These are phyloP conservation scores for Diabrotica balteata DNA, from an alignment of 2,888 invertebrate genomes.

Conservation along the genomic window DNA sequence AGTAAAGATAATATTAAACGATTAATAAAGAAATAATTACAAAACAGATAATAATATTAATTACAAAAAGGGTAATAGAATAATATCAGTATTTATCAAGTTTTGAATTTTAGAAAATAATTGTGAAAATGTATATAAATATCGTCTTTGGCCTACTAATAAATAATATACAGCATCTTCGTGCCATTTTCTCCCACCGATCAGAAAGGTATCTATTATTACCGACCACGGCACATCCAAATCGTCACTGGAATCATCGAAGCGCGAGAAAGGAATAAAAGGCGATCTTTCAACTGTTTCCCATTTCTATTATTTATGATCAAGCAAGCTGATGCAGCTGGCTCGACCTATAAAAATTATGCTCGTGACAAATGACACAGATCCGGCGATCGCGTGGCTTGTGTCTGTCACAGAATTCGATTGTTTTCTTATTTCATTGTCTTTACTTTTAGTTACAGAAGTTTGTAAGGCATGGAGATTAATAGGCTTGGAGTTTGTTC, in stretches of 20 bases:
- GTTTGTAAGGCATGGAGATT: neutral
- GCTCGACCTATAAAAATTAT: slow-evolving; percentile 44
- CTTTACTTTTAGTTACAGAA: neutral
- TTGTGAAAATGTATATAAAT: too few relatives aligned
- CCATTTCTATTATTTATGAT: slow-evolving; percentile 52
- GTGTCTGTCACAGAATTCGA: slow-evolving; percentile 31
- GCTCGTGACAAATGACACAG: slow-evolving; percentile 44
- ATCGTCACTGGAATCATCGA: slow-evolving; percentile 44
- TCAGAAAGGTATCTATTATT: slow-evolving; percentile 48
- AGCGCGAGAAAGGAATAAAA: slow-evolving; percentile 52
- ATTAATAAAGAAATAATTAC: too few relatives aligned
- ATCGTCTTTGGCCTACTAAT: neutral
- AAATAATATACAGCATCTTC: slow-evolving; percentile 42
- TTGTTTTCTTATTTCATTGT: slow-evolving; percentile 21
- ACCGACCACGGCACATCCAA: slow-evolving; percentile 14
- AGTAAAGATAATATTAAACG: too few relatives aligned
- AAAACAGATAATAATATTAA: too few relatives aligned
- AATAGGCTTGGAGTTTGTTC: too few relatives aligned
- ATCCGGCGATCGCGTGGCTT: slow-evolving; percentile 41
- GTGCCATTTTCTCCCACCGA: slow-evolving; percentile 43
- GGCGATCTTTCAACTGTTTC: slow-evolving; percentile 53
- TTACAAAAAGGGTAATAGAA: too few relatives aligned
- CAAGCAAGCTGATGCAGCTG: slow-evolving; percentile 44
- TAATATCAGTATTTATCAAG: too few relatives aligned
- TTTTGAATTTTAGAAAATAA: too few relatives aligned